Evolutionary conservation across 2,888 invertebrate species (phyloP).

Genomic region (Polyploca ridens): DNA sequence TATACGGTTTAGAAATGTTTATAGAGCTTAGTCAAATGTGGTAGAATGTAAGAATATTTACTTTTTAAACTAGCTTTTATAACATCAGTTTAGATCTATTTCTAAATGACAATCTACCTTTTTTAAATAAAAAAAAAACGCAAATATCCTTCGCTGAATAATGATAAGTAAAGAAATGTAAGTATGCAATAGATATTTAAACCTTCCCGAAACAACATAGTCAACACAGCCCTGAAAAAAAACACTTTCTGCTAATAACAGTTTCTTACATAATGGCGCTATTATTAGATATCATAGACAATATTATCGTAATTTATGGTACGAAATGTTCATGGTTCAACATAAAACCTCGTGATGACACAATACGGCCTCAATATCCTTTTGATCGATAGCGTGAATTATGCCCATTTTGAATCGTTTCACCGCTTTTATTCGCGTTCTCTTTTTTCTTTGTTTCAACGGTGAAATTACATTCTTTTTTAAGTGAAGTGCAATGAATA

Average conservation of each 20-base stretch:
- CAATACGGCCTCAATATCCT: not conserved
- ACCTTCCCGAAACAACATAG: not conserved
- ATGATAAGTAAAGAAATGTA: too few relatives aligned
- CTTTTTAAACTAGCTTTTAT: too few relatives aligned
- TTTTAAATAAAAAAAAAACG: too few relatives aligned
- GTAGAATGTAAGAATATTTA: too few relatives aligned
- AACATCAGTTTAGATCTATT: too few relatives aligned
- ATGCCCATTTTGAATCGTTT: not conserved
- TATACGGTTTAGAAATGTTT: not conserved
- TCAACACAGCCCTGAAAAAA: not conserved
- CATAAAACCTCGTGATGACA: not conserved
- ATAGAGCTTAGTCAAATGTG: not conserved
- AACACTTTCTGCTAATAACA: not conserved
- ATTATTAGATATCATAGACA: not conserved
- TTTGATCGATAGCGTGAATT: not conserved
- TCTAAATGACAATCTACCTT: too few relatives aligned
- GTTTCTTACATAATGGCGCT: not conserved
- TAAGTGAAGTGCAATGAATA: too few relatives aligned
- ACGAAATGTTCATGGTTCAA: not conserved
- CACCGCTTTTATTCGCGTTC: not conserved
- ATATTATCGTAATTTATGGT: conserved; percentile 2
- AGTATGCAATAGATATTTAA: not conserved
- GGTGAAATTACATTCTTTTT: not conserved
- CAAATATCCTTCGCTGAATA: too few relatives aligned
- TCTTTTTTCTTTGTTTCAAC: not conserved